These are phyloP conservation scores for Rutilus rutilus DNA, from an alignment of 2,113 vertebrate genomes.

Conservation along the genomic window DNA sequence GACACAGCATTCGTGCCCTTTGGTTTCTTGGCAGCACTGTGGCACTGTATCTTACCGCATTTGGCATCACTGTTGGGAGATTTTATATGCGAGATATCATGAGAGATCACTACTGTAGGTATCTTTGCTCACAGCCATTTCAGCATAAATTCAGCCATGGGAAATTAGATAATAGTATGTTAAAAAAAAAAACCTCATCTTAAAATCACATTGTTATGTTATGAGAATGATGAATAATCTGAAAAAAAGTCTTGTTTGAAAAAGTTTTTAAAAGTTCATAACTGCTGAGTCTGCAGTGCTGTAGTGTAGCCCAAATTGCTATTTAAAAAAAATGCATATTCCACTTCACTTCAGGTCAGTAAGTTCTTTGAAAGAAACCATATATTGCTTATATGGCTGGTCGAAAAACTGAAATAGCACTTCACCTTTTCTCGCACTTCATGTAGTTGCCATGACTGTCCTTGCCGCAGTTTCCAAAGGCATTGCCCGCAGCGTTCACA, in stretches of 20 bases:
- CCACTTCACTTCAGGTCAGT: neutral
- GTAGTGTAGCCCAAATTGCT: neutral
- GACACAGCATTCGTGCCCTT: constrained; percentile 82
- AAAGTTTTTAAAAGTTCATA: neutral
- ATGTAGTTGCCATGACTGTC: constrained; percentile 80
- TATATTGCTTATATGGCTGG: neutral
- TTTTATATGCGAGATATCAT: neutral
- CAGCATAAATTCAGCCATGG: neutral
- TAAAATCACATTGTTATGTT: neutral
- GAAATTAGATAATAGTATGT: neutral
- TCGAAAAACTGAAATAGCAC: neutral
- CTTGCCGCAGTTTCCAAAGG: constrained; percentile 89
- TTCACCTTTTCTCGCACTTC: constrained; percentile 85
- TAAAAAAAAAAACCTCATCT: neutral
- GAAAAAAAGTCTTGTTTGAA: neutral
- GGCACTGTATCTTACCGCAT: constrained; percentile 95
- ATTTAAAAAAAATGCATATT: neutral
- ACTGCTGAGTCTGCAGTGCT: constrained; percentile 4
- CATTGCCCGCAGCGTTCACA: constrained; percentile 87
- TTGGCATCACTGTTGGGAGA: constrained; percentile 82
- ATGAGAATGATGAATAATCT: neutral
- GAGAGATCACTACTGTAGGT: neutral
- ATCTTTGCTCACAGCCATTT: neutral
- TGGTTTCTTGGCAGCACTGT: constrained; percentile 85
- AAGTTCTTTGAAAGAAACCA: constrained; percentile 6